A percentile compares a stretch with the other conserved stretches of the same genome.
These are phyloP conservation scores for Suncus etruscus DNA, from an alignment of 2,113 vertebrate genomes.

Conservation along the genomic window DNA sequence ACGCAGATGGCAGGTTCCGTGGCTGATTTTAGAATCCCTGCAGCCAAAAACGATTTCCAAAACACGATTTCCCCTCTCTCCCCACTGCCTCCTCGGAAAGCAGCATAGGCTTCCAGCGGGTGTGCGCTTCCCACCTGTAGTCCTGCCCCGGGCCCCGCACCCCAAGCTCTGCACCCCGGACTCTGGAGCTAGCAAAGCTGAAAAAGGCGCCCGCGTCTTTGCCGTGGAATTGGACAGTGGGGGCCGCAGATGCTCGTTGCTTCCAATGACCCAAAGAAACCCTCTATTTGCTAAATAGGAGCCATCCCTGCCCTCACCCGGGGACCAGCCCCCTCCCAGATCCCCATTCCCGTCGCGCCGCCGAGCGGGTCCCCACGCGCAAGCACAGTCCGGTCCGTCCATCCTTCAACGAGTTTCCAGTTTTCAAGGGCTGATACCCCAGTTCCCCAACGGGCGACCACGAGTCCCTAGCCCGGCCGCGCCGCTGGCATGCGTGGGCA, in stretches of 20 bases:
- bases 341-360: not conserved
- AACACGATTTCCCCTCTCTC: not conserved
- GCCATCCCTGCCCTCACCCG: not conserved
- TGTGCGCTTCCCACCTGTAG: not conserved
- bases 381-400: not conserved
- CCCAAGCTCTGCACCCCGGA: not conserved
- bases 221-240: not conserved
- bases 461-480: not conserved
- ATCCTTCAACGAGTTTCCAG: slow-evolving; percentile 73
- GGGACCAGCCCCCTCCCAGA: not conserved
- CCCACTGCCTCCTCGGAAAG: not conserved
- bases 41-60: not conserved
- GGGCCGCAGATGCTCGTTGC: not conserved
- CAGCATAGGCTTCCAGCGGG: not conserved
- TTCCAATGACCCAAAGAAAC: not conserved
- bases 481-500: slow-evolving; percentile 66
- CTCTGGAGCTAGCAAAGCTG: not conserved
- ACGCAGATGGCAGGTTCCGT: not conserved
- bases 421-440: slow-evolving; percentile 28
- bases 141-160: not conserved
- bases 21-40: not conserved
- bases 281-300: not conserved
- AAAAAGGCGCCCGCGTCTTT: not conserved
- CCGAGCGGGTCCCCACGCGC: not conserved
- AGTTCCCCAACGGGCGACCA: slow-evolving; percentile 4